Base-by-base conservation (phyloP, 2,888 invertebrate genomes). In the Mystacides longicornis region DNA sequence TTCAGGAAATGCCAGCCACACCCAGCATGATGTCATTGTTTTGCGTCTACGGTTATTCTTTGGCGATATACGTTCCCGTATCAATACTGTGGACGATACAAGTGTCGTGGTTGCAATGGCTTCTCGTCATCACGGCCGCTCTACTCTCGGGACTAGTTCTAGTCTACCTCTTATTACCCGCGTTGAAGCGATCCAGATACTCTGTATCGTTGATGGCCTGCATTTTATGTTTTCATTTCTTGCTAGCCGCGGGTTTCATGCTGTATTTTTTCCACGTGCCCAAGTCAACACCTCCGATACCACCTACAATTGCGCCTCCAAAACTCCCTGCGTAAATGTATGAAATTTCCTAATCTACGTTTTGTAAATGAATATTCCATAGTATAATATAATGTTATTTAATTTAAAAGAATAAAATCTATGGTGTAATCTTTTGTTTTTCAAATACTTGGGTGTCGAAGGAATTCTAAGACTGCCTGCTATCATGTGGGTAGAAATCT, bases 41-140 rank as follows among this genome's bases (percentile, higher is more conserved):
- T 67, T 96, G 95, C 69, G 80, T 96, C 9, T 98, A 97, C 67
- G 98, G 97, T 7, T 98, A 98, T 71, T 95, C 95, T 0, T 75
- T 98, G 47, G 85, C 93, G 27, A 90, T 96, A 66, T 98, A 93
- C 73, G 85, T 98, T 66, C 97, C 97, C 3, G 88, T 94, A 7
- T 90, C 95, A 2, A 83, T 96, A 61, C 75, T 97, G 42, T 96
- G 95, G 93, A 86, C 92, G 0, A 89, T 97, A 64, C 89, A 87
- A 70, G 79, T 85, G 14, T 78, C 79, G 20, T 83, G 88, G 81
- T 76, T 97, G 23, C 94, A 94, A 66, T 97, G 96, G 96, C 67
- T 86, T 4, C 77, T 97, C 49, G 90, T 93, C 0, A 72, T 89
- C 33, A 74, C 87, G 63, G 93, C 91, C 0, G 87, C 93, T 0